Evolutionary conservation across 2,888 invertebrate genomes (phyloP).

Genomic region (Eupeodes luniger): DNA sequence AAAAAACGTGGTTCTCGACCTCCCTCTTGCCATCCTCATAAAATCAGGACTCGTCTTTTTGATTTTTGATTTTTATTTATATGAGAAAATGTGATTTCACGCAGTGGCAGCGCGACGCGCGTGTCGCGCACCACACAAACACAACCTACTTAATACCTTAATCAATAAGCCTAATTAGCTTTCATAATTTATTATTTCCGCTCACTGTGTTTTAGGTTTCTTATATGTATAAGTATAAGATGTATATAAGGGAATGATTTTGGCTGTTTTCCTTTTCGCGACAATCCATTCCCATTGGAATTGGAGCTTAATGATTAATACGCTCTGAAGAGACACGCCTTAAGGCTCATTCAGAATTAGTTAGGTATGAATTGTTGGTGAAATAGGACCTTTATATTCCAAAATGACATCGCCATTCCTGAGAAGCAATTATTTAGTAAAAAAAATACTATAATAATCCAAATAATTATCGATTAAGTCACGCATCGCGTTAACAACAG

Average conservation of each 20-base stretch:
- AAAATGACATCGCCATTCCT: background rate
- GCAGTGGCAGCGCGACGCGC: background rate
- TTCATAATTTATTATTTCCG: conserved; percentile 51
- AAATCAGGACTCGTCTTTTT: background rate
- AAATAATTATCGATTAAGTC: conserved; percentile 30
- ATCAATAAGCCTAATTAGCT: conserved; percentile 49
- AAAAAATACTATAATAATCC: conserved; percentile 13
- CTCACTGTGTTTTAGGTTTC: conserved; percentile 28
- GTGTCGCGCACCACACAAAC: background rate
- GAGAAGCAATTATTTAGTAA: conserved; percentile 26
- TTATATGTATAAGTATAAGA: no score
- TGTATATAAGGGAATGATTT: background rate
- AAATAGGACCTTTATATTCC: background rate
- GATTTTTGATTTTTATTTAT: background rate
- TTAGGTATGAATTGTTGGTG: background rate
- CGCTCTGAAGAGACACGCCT: conserved; percentile 19
- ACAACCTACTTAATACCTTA: background rate
- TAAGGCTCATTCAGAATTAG: conserved; percentile 28
- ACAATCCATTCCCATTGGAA: conserved; percentile 4
- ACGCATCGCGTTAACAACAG: background rate
- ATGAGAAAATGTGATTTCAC: background rate
- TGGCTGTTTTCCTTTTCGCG: background rate
- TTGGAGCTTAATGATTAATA: conserved; percentile 38
- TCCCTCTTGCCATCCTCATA: background rate
- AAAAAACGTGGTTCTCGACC: no score